These are phyloP conservation scores for Lethocerus indicus DNA, from an alignment of 1,140 invertebrate species.

Conservation along the genomic window DNA sequence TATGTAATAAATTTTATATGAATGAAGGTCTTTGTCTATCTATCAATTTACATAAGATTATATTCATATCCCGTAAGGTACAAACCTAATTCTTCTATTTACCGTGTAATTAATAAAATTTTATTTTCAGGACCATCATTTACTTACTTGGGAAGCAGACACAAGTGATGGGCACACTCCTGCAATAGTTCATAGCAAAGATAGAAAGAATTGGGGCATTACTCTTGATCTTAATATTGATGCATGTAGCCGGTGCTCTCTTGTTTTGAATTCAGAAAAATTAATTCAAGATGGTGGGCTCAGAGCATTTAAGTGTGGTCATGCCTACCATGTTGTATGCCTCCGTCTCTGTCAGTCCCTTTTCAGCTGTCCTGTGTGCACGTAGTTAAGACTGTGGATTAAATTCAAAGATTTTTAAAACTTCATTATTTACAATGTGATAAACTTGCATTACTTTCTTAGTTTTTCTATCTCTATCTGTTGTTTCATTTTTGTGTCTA, in stretches of 20 bases:
- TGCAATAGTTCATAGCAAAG: slow-evolving; percentile 1
- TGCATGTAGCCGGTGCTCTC: slow-evolving; percentile 17
- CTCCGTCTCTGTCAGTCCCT: slow-evolving; percentile 11
- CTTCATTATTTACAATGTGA: too few species aligned
- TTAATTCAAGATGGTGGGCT: slow-evolving; percentile 16
- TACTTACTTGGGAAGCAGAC: not conserved
- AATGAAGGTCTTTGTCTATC: too few species aligned
- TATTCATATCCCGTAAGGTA: not conserved
- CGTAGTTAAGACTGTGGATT: too few species aligned
- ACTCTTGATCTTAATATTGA: slow-evolving; percentile 13
- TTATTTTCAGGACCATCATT: not conserved
- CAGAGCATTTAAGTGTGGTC: slow-evolving; percentile 17
- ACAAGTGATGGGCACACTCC: not conserved
- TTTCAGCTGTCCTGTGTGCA: slow-evolving; percentile 12
- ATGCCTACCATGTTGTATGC: slow-evolving; percentile 19
- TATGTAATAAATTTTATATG: too few species aligned
- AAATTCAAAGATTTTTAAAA: too few species aligned
- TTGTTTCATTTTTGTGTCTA: too few species aligned
- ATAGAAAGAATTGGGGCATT: slow-evolving; percentile 17
- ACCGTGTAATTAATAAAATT: not conserved
- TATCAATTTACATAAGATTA: too few species aligned
- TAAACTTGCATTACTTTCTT: too few species aligned
- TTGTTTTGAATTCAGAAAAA: slow-evolving; percentile 16
- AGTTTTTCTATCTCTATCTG: too few species aligned
- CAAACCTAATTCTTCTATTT: not conserved